phyloP scores from a whole-genome alignment of 2,113 vertebrate species.

The Callocephalon fimbriatum region DNA sequence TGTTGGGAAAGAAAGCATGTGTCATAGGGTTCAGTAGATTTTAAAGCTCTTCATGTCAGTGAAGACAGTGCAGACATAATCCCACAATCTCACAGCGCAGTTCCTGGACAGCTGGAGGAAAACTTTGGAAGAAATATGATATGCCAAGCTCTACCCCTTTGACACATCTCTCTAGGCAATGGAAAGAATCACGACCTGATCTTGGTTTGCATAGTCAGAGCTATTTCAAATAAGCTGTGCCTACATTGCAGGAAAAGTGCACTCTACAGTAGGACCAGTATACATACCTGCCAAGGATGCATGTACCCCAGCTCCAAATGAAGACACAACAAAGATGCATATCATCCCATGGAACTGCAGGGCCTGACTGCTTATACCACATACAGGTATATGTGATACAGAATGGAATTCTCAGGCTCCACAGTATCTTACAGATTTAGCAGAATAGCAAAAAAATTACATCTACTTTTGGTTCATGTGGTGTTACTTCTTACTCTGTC shows the following conservation, averaged over 20 bases:
- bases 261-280: background rate
- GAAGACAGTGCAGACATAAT: background rate
- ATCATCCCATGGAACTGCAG: background rate
- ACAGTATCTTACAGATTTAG: background rate
- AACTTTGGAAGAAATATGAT: conserved; percentile 16
- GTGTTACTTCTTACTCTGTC: background rate
- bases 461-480: background rate
- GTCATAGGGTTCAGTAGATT: background rate
- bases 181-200: background rate
- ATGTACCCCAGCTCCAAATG: background rate
- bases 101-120: conserved; percentile 39
- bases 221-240: background rate
- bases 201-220: background rate
- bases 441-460: background rate
- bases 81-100: background rate
- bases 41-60: background rate
- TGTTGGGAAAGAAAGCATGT: conserved; percentile 14
- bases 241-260: background rate
- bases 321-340: background rate
- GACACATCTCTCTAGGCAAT: background rate
- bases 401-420: background rate
- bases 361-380: accelerated
- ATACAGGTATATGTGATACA: background rate
- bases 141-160: background rate
- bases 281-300: background rate